A percentile compares a stretch with the other conserved stretches of the same genome.
phyloP scores from a whole-genome alignment of 2,888 invertebrate genomes.

The Platerodrilus igneus region DNA sequence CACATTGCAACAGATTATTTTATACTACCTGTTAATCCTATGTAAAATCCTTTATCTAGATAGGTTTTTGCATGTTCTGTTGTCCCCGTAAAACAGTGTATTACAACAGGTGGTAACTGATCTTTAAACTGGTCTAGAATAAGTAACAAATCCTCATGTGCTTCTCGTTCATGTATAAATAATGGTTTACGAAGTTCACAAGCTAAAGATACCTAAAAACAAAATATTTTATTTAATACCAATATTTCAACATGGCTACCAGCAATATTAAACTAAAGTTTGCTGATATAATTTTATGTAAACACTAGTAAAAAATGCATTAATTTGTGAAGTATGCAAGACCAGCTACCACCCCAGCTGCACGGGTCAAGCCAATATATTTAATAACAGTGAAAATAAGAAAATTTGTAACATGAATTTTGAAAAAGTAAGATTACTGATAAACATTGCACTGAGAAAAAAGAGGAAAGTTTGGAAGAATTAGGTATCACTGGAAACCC shows the following conservation, averaged over 20 bases:
- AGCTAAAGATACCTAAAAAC: slow-evolving; percentile 73
- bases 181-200: slow-evolving; percentile 82
- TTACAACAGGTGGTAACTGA: slow-evolving; percentile 71
- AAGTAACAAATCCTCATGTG: slow-evolving; percentile 77
- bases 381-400: too few species aligned
- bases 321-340: too few species aligned
- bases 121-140: slow-evolving; percentile 57
- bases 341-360: too few species aligned
- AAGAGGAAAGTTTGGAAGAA: too few species aligned
- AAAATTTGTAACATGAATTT: neutral
- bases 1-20: too few species aligned
- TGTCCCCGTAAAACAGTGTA: slow-evolving; percentile 90
- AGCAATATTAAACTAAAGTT: too few species aligned
- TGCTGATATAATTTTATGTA: too few species aligned
- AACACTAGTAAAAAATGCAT: too few species aligned
- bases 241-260: too few species aligned
- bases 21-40: slow-evolving; percentile 70
- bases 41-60: slow-evolving; percentile 78
- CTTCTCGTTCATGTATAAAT: slow-evolving; percentile 88
- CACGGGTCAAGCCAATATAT: too few species aligned
- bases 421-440: slow-evolving; percentile 5
- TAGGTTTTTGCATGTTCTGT: slow-evolving; percentile 79
- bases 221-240: neutral
- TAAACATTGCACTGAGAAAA: too few species aligned
- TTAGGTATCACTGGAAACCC: too few species aligned